Evolutionary conservation across 2,797 vertebrate species (phyloP).

Genomic region (Aeoliscus strigatus): DNA sequence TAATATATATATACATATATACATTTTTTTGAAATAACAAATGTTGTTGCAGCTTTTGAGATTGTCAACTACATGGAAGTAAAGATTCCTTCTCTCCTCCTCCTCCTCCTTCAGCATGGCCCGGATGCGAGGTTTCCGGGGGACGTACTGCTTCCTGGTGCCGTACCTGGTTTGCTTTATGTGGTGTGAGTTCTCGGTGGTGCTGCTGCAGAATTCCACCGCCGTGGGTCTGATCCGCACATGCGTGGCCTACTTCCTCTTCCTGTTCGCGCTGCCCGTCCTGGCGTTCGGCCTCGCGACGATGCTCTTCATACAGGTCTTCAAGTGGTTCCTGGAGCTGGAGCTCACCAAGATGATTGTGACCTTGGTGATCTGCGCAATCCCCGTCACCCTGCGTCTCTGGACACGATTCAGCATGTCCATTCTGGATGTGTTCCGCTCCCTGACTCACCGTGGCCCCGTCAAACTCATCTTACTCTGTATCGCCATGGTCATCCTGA

Average conservation of each 20-base stretch:
- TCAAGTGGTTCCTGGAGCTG: slow-evolving; percentile 88
- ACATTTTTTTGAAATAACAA: too few relatives aligned
- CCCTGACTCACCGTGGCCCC: slow-evolving; percentile 82
- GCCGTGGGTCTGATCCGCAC: slow-evolving; percentile 89
- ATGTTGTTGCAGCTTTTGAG: too few relatives aligned
- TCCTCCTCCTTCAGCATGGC: slow-evolving; percentile 80
- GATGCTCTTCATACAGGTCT: slow-evolving; percentile 81
- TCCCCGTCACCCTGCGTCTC: slow-evolving; percentile 85
- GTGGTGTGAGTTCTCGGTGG: slow-evolving; percentile 94
- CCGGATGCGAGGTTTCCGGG: slow-evolving; percentile 83
- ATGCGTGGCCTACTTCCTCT: slow-evolving; percentile 90
- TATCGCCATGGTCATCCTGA: slow-evolving; percentile 82
- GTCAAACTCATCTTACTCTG: slow-evolving; percentile 94
- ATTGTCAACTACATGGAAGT: too few relatives aligned
- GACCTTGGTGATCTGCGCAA: slow-evolving; percentile 77
- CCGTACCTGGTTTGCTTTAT: slow-evolving; percentile 97
- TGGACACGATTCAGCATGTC: slow-evolving; percentile 88
- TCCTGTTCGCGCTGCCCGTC: slow-evolving; percentile 90
- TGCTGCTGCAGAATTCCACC: slow-evolving; percentile 84
- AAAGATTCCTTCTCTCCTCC: neutral
- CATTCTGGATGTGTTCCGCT: slow-evolving; percentile 73
- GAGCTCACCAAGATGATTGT: slow-evolving; percentile 88
- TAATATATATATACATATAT: too few relatives aligned
- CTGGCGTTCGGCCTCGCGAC: slow-evolving; percentile 79
- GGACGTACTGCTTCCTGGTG: slow-evolving; percentile 91